phyloP scores from a whole-genome alignment of 1,140 invertebrate species.

The Dendroctonus ponderosae region DNA sequence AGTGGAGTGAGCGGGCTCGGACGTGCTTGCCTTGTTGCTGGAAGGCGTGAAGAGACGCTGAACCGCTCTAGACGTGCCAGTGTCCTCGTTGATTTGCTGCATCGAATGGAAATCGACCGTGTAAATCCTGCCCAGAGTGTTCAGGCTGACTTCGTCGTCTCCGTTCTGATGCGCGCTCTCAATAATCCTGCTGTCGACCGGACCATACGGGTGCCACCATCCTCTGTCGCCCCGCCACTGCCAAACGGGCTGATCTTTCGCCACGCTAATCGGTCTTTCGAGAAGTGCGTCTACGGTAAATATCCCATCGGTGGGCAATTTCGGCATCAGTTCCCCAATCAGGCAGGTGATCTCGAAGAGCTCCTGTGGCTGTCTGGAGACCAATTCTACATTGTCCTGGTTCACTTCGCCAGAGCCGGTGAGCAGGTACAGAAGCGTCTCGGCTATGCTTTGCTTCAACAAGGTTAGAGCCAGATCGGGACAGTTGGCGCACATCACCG shows the following conservation, averaged over 20 bases:
- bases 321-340: slow-evolving; percentile 93
- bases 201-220: slow-evolving; percentile 66
- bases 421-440: slow-evolving; percentile 87
- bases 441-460: slow-evolving; percentile 92
- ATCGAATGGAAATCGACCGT: slow-evolving; percentile 95
- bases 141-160: slow-evolving; percentile 92
- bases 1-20: slow-evolving; percentile 38
- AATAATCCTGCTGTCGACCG: slow-evolving; percentile 65
- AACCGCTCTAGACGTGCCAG: slow-evolving; percentile 74
- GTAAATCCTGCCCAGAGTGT: slow-evolving; percentile 70
- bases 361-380: slow-evolving; percentile 89
- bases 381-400: slow-evolving; percentile 69
- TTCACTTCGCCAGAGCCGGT: slow-evolving; percentile 75
- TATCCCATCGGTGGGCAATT: slow-evolving; percentile 86
- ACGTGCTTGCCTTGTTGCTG: slow-evolving; percentile 33
- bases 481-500: slow-evolving; percentile 92
- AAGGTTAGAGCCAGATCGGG: slow-evolving; percentile 88
- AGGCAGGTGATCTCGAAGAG: slow-evolving; percentile 94
- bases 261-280: slow-evolving; percentile 65
- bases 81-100: slow-evolving; percentile 98
- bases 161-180: slow-evolving; percentile 89
- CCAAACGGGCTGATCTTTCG: slow-evolving; percentile 84
- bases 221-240: slow-evolving; percentile 96
- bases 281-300: slow-evolving; percentile 89
- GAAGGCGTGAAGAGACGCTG: slow-evolving; percentile 63